A percentile compares a stretch with the other conserved stretches of the same genome.
These are phyloP conservation scores for Drosophila leontia DNA, from an alignment of 1,140 invertebrate species.

Conservation along the genomic window DNA sequence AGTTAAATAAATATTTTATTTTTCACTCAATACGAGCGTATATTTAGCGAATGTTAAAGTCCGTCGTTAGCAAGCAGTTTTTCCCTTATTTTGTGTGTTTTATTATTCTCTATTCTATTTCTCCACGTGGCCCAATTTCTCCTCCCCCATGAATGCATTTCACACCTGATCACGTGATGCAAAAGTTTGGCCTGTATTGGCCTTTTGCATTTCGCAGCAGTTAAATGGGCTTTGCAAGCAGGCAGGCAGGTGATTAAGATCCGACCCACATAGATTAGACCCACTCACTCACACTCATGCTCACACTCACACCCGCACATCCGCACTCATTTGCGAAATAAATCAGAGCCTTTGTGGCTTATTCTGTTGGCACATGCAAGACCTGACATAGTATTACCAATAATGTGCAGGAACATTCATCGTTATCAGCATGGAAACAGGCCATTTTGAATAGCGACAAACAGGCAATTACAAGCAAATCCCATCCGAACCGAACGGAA, in stretches of 20 bases:
- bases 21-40: too few species aligned
- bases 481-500: slow-evolving; percentile 4
- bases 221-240: slow-evolving; percentile 23
- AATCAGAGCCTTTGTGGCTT: slow-evolving; percentile 45
- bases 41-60: too few species aligned
- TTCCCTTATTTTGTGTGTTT: not conserved
- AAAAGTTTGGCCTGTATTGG: slow-evolving; percentile 32
- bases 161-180: slow-evolving; percentile 54
- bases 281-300: slow-evolving; percentile 7
- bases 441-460: slow-evolving; percentile 63
- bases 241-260: slow-evolving; percentile 48
- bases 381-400: slow-evolving; percentile 22
- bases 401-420: slow-evolving; percentile 23
- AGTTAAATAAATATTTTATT: too few species aligned
- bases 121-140: not conserved
- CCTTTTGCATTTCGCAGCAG: slow-evolving; percentile 41
- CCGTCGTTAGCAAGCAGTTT: too few species aligned
- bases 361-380: slow-evolving; percentile 36
- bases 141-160: slow-evolving; percentile 17
- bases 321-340: slow-evolving; percentile 31
- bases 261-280: slow-evolving; percentile 57
- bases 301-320: not conserved
- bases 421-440: slow-evolving; percentile 57
- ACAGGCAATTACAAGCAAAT: slow-evolving; percentile 64
- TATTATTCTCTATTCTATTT: not conserved